Conservation (phyloP, 2,888 invertebrate genomes). For the Selenia dentaria region DNA sequence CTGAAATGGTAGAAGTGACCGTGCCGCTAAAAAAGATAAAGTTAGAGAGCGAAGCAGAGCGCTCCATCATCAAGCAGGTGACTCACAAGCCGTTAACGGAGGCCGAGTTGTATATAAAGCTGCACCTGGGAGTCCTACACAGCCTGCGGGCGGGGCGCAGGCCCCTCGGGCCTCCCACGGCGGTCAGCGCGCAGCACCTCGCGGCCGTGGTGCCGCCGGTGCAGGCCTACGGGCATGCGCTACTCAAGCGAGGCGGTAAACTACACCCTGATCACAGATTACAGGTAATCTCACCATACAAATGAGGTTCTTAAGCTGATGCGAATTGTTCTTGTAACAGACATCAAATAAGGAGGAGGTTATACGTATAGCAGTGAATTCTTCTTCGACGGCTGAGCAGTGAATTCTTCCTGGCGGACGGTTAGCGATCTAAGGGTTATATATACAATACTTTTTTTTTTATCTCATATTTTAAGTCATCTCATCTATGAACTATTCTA, state of each 20-base stretch:
- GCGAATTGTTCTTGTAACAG: too few species aligned
- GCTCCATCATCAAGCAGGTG: constrained; percentile 50
- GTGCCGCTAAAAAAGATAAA: constrained; percentile 71
- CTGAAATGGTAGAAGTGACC: constrained; percentile 62
- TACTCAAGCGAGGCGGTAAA: constrained; percentile 59
- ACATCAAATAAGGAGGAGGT: too few species aligned
- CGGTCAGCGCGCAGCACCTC: constrained; percentile 87
- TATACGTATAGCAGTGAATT: too few species aligned
- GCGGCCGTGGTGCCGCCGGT: constrained; percentile 75
- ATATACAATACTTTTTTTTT: too few species aligned
- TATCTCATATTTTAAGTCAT: too few species aligned
- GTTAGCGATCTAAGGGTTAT: too few species aligned
- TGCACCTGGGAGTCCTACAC: constrained; percentile 88
- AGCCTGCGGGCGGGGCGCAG: constrained; percentile 84
- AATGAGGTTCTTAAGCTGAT: too few species aligned
- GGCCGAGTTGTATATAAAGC: constrained; percentile 83
- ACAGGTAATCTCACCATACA: too few species aligned
- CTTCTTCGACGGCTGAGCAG: too few species aligned
- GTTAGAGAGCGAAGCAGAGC: constrained; percentile 57
- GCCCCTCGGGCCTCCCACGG: constrained; percentile 81
- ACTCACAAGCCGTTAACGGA: constrained; percentile 51
- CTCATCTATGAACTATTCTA: too few species aligned
- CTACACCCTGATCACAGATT: constrained; percentile 66
- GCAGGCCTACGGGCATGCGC: constrained; percentile 65
- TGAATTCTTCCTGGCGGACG: too few species aligned